A percentile compares a stretch with the other conserved stretches of the same genome.
Evolutionary conservation across 2,113 vertebrate genomes (phyloP).

Genomic region (Ctenodactylus gundi): DNA sequence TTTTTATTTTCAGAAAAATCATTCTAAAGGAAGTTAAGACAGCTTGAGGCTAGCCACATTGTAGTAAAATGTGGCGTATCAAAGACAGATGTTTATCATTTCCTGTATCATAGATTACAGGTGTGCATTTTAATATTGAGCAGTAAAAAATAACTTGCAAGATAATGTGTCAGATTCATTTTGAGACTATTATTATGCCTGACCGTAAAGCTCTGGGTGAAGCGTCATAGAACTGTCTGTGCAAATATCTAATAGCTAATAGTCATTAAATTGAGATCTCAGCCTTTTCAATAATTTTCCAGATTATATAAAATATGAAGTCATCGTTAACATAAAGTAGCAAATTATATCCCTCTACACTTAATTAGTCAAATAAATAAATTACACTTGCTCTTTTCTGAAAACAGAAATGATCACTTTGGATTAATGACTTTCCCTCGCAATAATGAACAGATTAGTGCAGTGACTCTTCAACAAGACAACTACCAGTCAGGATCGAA

Average conservation of each 20-base stretch:
- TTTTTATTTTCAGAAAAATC: constrained; percentile 57
- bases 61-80: constrained; percentile 7
- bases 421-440: constrained; percentile 44
- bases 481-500: constrained; percentile 6
- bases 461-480: constrained; percentile 5
- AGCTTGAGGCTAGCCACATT: neutral
- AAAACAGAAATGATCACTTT: constrained; percentile 49
- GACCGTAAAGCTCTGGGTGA: neutral
- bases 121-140: neutral
- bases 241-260: neutral
- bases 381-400: constrained; percentile 43
- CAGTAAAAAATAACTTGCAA: constrained; percentile 40
- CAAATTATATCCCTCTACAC: constrained; percentile 60
- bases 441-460: neutral
- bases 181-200: neutral
- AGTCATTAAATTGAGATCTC: neutral
- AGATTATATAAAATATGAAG: constrained; percentile 23
- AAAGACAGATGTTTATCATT: neutral
- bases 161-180: neutral
- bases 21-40: constrained; percentile 49
- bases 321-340: constrained; percentile 44
- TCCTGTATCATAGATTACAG: constrained; percentile 4
- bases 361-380: constrained; percentile 58
- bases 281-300: constrained; percentile 10
- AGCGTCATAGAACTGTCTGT: neutral